Percentiles rank a stretch among this genome's conserved stretches.
Conservation (phyloP, 2,797 vertebrate genomes). For the Anisognathus igniventris region DNA sequence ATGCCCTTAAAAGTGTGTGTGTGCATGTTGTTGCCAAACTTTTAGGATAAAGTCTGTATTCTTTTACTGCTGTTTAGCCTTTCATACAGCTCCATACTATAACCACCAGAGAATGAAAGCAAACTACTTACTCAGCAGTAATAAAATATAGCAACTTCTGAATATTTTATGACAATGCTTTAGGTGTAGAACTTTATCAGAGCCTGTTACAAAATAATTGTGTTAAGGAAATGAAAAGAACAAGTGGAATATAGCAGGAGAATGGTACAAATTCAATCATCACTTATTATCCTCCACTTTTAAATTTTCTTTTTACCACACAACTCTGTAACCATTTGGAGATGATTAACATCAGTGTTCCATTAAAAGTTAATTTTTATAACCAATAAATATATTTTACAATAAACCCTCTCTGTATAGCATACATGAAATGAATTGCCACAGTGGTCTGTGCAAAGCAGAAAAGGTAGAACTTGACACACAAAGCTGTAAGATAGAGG, state of each 20-base stretch:
- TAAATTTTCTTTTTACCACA: background rate
- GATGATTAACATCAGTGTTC: background rate
- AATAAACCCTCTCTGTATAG: background rate
- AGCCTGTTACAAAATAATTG: constrained; percentile 8
- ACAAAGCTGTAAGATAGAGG: background rate
- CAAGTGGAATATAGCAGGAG: background rate
- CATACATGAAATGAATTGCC: background rate
- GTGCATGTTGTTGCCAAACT: background rate
- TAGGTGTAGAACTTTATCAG: constrained; percentile 72
- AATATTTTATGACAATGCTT: constrained; percentile 74
- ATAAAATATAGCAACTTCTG: constrained; percentile 68
- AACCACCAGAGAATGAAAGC: constrained; percentile 44
- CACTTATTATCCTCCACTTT: background rate
- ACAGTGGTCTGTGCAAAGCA: background rate
- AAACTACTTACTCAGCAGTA: constrained; percentile 69
- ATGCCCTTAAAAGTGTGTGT: background rate
- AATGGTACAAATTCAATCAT: background rate
- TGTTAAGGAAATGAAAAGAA: constrained; percentile 29
- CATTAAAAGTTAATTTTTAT: constrained; percentile 4
- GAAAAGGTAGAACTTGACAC: background rate
- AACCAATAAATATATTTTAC: background rate
- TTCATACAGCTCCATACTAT: constrained; percentile 18
- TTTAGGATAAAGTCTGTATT: background rate
- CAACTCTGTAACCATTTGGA: background rate
- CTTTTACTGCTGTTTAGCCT: background rate